These are phyloP conservation scores for Pocillopora damicornis DNA, from an alignment of 64 coral and sea anemone species.

Conservation along the genomic window DNA sequence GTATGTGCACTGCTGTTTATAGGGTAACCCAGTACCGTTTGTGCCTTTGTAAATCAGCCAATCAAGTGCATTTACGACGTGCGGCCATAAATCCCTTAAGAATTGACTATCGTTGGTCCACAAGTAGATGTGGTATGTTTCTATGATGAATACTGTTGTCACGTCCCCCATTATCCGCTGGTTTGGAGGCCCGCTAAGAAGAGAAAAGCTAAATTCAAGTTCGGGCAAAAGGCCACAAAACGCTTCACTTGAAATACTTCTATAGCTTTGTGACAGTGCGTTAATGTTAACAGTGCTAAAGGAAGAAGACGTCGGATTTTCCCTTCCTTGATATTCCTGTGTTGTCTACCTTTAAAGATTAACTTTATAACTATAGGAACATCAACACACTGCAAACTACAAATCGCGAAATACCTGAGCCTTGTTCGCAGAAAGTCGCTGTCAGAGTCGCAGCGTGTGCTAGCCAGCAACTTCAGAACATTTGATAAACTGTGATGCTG, in stretches of 20 bases:
- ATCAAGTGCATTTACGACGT: conserved; percentile 35
- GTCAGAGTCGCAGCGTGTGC: too few relatives aligned
- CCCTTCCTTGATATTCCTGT: too few relatives aligned
- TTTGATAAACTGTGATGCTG: too few relatives aligned
- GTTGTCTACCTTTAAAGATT: too few relatives aligned
- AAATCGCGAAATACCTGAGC: too few relatives aligned
- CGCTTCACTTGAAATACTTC: too few relatives aligned
- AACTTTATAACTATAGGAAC: too few relatives aligned
- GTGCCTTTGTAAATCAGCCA: conserved; percentile 48
- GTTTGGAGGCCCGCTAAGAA: neutral
- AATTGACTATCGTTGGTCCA: conserved; percentile 57
- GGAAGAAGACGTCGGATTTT: too few relatives aligned
- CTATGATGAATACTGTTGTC: conserved; percentile 13
- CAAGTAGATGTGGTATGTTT: conserved; percentile 63
- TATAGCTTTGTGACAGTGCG: too few relatives aligned
- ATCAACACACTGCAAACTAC: too few relatives aligned
- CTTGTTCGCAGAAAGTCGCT: too few relatives aligned
- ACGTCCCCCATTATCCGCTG: conserved; percentile 28
- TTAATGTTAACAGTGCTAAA: too few relatives aligned
- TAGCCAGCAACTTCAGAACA: neutral
- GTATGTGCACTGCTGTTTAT: conserved; percentile 51
- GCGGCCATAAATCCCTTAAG: conserved; percentile 53
- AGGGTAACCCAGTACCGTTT: conserved; percentile 46
- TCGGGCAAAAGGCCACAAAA: neutral
- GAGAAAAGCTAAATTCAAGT: neutral